Base-by-base conservation (phyloP, 2,113 vertebrate species). In the Myxocyprinus asiaticus region DNA sequence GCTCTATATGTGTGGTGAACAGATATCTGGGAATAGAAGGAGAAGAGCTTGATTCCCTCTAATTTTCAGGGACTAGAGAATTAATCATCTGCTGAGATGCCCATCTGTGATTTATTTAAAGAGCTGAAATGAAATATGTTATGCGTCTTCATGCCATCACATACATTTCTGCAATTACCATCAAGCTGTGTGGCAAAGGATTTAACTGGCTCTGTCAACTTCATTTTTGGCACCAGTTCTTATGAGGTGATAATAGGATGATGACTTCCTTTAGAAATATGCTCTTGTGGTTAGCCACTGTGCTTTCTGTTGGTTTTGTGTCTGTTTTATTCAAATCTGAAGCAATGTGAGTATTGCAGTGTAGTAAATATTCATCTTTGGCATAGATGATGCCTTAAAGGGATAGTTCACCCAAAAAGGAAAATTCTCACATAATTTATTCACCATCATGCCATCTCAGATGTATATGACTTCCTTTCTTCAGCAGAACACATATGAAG, bases 191-290 rank as follows among this genome's bases (percentile, higher is more conserved):
- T 61, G 77, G 81, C 62, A 85, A 82, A 55, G 22, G 22, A 33
- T 3, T 33, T 33, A 33, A 33, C 22, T 33, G 22, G 22, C 22
- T 33, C 22, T 33, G 73, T 77, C 84, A 88, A 82, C 56, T 87
- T 77, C 63, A 87, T 87, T 87, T 90, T 82, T 90, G 89, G 91
- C 87, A 83, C 69, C 63, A 56, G 77, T 86, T 90, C 87, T 90
- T 91, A 92, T 92, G 90, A 93, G 87, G 91, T 91, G 92, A 91
- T 91, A 93, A 91, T 91, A 87, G 86, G 81, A 90, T 77, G 84
- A 89, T 89, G 88, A 90, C 84, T 85, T 86, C 80, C 76, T 68
- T 83, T 58, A 70, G n/a, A 85, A 85, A 89, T 87, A 92, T 90
- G 87, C 71, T 76, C 43, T 58, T 77, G 86, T 33, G 85, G 87